A percentile compares a stretch with the other conserved stretches of the same genome.
Conservation (phyloP, 2,113 vertebrate genomes). For the Ursus arctos region DNA sequence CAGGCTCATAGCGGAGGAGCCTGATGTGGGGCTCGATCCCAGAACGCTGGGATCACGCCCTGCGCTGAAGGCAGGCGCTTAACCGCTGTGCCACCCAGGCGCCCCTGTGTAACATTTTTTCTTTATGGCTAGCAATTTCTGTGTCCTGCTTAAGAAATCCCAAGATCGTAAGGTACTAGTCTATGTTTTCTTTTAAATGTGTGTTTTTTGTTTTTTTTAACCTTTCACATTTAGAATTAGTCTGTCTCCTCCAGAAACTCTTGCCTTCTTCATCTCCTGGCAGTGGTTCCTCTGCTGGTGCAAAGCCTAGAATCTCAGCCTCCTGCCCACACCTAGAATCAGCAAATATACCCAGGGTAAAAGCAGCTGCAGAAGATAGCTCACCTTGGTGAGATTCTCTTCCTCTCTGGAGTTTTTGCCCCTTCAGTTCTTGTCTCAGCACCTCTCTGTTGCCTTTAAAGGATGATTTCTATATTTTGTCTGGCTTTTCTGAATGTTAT, state of each 20-base stretch:
- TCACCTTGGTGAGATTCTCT: not conserved
- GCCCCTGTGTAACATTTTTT: not conserved
- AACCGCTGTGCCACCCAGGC: too few relatives aligned
- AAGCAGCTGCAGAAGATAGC: constrained; percentile 7
- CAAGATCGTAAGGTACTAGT: not conserved
- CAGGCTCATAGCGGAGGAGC: too few relatives aligned
- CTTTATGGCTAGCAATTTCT: not conserved
- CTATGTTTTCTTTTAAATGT: constrained; percentile 5
- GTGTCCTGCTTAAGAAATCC: constrained; percentile 24
- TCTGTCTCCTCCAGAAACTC: not conserved
- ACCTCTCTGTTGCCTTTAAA: not conserved
- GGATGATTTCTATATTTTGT: constrained; percentile 33
- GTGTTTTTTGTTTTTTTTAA: not conserved
- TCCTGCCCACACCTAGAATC: not conserved
- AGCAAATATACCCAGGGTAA: not conserved
- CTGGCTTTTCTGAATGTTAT: constrained; percentile 19
- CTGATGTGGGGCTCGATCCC: too few relatives aligned
- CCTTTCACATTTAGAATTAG: constrained; percentile 40
- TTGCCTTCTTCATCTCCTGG: not conserved
- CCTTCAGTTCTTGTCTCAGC: not conserved
- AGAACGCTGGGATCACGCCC: too few relatives aligned
- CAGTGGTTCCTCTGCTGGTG: not conserved
- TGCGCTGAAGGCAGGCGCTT: too few relatives aligned
- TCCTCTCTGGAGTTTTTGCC: constrained; percentile 3
- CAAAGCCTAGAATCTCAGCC: not conserved